These are phyloP conservation scores for Lycocerus yunnanus DNA, from an alignment of 2,888 invertebrate species.

Conservation along the genomic window DNA sequence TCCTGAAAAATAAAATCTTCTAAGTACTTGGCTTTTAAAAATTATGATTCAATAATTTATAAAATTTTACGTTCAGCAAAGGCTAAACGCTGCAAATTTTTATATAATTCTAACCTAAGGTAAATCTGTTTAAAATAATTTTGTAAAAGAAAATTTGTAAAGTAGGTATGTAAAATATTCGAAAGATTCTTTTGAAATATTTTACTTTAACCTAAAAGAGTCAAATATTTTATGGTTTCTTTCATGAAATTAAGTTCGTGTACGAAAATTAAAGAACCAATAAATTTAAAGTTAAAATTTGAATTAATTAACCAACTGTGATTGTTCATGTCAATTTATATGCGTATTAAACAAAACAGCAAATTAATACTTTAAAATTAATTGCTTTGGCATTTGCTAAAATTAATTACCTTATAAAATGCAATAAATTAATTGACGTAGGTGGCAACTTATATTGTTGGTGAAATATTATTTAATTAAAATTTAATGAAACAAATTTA, in stretches of 20 bases:
- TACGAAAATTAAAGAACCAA: neutral
- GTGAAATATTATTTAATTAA: neutral
- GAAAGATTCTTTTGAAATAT: neutral
- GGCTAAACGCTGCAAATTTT: neutral
- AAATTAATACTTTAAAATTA: neutral
- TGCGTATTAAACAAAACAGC: neutral
- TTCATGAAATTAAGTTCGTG: neutral
- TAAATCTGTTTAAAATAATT: neutral
- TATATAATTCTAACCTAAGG: neutral
- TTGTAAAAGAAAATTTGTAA: neutral
- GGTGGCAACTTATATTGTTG: neutral
- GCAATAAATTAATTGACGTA: neutral
- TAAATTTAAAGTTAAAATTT: neutral
- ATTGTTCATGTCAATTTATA: neutral
- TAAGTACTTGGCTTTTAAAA: neutral
- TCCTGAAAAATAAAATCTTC: conserved; percentile 66
- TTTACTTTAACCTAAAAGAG: neutral
- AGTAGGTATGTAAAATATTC: neutral
- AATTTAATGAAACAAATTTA: neutral
- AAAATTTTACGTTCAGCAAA: neutral
- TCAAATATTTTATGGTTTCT: neutral
- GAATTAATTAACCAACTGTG: neutral
- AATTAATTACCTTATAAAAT: neutral
- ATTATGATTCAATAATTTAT: neutral
- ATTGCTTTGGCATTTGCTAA: neutral